Conservation (phyloP, 2,797 vertebrate genomes). For the Percopsis omiscomaycus region DNA sequence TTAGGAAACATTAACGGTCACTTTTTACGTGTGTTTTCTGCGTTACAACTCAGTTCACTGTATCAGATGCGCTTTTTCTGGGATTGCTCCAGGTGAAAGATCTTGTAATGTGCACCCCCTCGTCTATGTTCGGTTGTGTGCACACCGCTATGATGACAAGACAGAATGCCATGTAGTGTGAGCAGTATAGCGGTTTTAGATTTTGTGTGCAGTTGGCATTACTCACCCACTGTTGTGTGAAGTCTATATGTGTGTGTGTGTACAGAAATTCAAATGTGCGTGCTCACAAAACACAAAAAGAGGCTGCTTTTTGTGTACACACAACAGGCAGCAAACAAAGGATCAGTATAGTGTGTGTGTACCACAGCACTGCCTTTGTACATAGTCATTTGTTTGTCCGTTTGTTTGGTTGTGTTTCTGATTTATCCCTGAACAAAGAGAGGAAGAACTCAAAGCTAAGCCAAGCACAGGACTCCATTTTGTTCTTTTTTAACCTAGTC, state of each 20-base stretch:
- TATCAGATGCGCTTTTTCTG: too few relatives aligned
- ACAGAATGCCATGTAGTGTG: too few relatives aligned
- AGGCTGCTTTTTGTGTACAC: constrained; percentile 53
- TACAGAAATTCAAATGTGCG: constrained; percentile 10
- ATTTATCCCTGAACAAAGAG: constrained; percentile 71
- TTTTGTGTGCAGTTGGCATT: too few relatives aligned
- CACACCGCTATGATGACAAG: too few relatives aligned
- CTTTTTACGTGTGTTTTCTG: too few relatives aligned
- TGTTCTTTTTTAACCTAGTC: constrained; percentile 47
- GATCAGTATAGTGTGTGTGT: constrained; percentile 54
- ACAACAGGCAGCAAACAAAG: constrained; percentile 61
- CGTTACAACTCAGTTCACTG: too few relatives aligned
- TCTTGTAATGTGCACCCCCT: too few relatives aligned
- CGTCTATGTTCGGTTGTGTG: too few relatives aligned
- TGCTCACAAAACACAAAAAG: constrained; percentile 36
- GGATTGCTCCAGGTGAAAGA: too few relatives aligned
- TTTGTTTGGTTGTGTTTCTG: constrained; percentile 62
- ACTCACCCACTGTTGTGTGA: not conserved
- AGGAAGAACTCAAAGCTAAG: constrained; percentile 34
- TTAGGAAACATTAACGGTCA: too few relatives aligned
- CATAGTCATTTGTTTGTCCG: constrained; percentile 61
- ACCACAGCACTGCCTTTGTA: constrained; percentile 56
- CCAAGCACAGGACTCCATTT: constrained; percentile 49
- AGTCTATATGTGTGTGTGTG: not conserved
- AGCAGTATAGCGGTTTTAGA: too few relatives aligned